These are phyloP conservation scores for Tigriopus japonicus DNA, from an alignment of 1,140 invertebrate species.

Conservation along the genomic window DNA sequence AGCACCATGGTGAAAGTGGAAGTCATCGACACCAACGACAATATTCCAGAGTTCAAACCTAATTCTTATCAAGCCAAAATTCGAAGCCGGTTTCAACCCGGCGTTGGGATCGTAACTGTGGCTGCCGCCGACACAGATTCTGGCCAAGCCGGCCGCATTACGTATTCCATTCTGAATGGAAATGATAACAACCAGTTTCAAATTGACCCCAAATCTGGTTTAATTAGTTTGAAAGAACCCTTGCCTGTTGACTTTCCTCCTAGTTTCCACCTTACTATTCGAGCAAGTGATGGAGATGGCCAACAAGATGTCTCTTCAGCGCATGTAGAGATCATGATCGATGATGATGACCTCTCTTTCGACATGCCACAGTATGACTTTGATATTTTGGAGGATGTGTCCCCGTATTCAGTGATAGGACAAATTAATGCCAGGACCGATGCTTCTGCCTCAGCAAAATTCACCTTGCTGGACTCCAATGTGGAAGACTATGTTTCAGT, in stretches of 20 bases:
- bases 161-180: slow-evolving; percentile 57
- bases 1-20: slow-evolving; percentile 78
- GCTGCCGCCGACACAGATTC: slow-evolving; percentile 67
- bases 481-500: slow-evolving; percentile 47
- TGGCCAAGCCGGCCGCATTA: slow-evolving; percentile 63
- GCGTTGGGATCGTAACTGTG: slow-evolving; percentile 26
- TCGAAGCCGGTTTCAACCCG: background rate
- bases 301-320: background rate
- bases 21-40: slow-evolving; percentile 82
- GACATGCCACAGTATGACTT: background rate
- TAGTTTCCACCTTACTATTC: background rate
- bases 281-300: background rate
- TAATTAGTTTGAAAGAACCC: background rate
- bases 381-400: background rate
- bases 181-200: slow-evolving; percentile 35
- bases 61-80: slow-evolving; percentile 2
- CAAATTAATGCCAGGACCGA: background rate
- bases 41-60: slow-evolving; percentile 66
- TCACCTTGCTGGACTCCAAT: background rate
- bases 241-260: background rate
- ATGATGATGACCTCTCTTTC: background rate
- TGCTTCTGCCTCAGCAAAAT: background rate
- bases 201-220: background rate
- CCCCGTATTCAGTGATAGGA: slow-evolving; percentile 4
- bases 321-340: background rate